Evolutionary conservation across 2,797 vertebrate genomes (phyloP), one percentile per base, ranked within the genome.

Genomic region (Antennarius maculatus): DNA sequence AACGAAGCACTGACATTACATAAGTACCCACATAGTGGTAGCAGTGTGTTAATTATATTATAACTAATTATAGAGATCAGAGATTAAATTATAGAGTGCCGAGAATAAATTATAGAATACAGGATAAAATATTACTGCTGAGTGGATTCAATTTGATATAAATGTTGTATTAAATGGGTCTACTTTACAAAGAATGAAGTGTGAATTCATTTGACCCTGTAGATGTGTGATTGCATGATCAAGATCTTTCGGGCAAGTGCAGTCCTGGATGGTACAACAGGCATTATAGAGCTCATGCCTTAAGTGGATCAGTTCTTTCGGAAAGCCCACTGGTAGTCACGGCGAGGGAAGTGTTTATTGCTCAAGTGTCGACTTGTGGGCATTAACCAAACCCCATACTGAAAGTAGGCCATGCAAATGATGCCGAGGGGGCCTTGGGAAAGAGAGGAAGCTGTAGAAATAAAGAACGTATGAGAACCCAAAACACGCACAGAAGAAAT

Each of bases 361-460:
- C 86, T 91, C 77, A 69, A 89, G 81, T 81, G 74, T 86, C 83
- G 87, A 74, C 86, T 90, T 75, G 80, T 84, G 88, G 88, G 89
- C 88, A 92, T 92, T 89, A 91, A 86, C 85, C 74, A 69, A 88
- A 81, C 83, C 80, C 76, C 51, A 62, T 65, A 49, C 68, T 76
- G 79, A 91, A 93, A 91, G 84, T 93, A 93, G 92, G 92, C 88
- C 92, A 93, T 89, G 86, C 88, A 89, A 88, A 90, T 87, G 78
- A 87, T 66, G 69, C 80, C 29, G 50, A 82, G 69, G 67, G 64
- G 52, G 83, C 81, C 76, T 65, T 79, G 74, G 70, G 72, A 84
- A 88, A 61, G 31, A 72, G 72, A 59, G 45, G 56, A 16, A 48
- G 68, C 67, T 80, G 62, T 74, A 69, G 80, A 84, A 83, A 66